Conservation (phyloP, 2,113 vertebrate genomes). For the Planiliza haematocheilus region DNA sequence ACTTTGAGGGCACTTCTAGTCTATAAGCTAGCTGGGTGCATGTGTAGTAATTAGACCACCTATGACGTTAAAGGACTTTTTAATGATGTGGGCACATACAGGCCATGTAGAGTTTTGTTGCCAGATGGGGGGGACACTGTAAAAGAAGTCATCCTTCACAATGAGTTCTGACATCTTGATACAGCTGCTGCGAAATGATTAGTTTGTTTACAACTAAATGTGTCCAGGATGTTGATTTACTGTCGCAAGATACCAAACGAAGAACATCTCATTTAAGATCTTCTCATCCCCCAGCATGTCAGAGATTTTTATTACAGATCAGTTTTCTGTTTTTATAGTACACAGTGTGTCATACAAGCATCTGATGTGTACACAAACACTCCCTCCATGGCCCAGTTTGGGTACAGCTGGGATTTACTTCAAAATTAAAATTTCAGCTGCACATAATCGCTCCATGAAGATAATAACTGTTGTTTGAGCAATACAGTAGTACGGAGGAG, state of each 20-base stretch:
- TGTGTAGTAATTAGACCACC: constrained; percentile 22
- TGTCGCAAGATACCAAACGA: background rate
- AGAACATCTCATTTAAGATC: background rate
- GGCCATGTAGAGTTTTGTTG: background rate
- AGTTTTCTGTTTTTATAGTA: background rate
- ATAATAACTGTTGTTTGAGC: constrained; percentile 7
- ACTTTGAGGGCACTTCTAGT: background rate
- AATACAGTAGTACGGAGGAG: constrained; percentile 5
- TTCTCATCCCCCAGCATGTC: background rate
- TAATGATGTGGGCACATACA: constrained; percentile 7
- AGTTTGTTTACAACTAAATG: constrained; percentile 1
- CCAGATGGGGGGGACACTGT: background rate
- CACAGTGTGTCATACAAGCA: background rate
- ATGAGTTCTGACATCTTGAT: background rate
- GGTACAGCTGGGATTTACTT: constrained; percentile 9
- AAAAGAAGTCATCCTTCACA: background rate
- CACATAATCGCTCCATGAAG: background rate
- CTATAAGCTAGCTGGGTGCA: background rate
- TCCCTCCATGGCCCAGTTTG: background rate
- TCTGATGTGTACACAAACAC: background rate
- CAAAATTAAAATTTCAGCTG: constrained; percentile 10
- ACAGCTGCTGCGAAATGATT: background rate
- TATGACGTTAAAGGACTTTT: constrained; percentile 4
- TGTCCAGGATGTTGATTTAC: background rate
- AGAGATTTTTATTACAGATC: constrained; percentile 1